These are phyloP conservation scores for Choristoneura fumiferana DNA, from an alignment of 1,140 invertebrate genomes.

Conservation along the genomic window DNA sequence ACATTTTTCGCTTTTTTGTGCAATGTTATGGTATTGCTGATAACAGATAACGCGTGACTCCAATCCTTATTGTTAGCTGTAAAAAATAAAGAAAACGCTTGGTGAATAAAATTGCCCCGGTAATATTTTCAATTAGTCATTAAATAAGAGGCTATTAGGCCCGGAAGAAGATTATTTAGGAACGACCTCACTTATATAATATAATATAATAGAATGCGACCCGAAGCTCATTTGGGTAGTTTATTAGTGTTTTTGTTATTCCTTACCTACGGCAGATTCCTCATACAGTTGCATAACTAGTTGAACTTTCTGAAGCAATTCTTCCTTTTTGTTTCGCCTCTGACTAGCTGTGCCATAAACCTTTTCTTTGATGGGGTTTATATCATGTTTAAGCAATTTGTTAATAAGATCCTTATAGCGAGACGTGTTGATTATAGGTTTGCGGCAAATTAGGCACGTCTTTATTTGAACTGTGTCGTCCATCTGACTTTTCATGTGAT, in stretches of 20 bases:
- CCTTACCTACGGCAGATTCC: too few species aligned
- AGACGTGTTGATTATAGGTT: conserved; percentile 79
- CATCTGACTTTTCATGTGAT: conserved; percentile 68
- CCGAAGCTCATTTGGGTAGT: too few species aligned
- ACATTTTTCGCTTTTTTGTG: conserved; percentile 31
- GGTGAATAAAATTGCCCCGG: too few species aligned
- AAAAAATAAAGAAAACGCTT: conserved; percentile 21
- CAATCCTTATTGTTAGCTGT: conserved; percentile 19
- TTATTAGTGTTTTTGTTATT: too few species aligned
- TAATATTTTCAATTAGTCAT: too few species aligned
- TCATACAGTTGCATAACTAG: neutral
- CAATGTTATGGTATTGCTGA: conserved; percentile 26
- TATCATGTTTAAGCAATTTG: conserved; percentile 67
- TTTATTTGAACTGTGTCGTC: conserved; percentile 77
- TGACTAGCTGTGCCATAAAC: conserved; percentile 53
- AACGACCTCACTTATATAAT: too few species aligned
- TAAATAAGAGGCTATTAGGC: too few species aligned
- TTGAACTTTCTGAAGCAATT: conserved; percentile 16
- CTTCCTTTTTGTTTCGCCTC: conserved; percentile 26
- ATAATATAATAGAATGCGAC: too few species aligned
- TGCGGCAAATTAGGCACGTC: conserved; percentile 82
- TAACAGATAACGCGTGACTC: conserved; percentile 18
- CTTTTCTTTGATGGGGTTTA: conserved; percentile 79
- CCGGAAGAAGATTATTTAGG: too few species aligned
- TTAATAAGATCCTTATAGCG: conserved; percentile 82